These are phyloP conservation scores for Lordiphosa fenestrarum DNA, from an alignment of 2,888 invertebrate genomes.

Conservation along the genomic window DNA sequence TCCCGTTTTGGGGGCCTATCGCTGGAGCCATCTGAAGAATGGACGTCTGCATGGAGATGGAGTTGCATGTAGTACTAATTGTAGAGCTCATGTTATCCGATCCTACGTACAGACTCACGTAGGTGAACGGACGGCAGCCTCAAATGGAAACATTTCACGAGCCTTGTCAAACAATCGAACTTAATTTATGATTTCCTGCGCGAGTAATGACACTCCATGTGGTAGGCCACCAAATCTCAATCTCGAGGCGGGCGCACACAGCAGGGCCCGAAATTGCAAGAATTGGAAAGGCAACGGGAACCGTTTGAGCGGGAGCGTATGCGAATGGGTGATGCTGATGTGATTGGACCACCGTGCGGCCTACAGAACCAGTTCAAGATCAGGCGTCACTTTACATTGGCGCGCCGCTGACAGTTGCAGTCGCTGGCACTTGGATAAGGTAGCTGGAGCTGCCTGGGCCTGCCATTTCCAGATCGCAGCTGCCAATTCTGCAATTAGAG, in stretches of 20 bases:
- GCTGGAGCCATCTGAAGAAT: conserved; percentile 42
- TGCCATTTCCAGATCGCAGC: conserved; percentile 52
- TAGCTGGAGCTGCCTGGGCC: conserved; percentile 8
- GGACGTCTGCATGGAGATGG: conserved; percentile 25
- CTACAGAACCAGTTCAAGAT: conserved; percentile 70
- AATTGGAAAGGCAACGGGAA: conserved; percentile 51
- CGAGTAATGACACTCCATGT: conserved; percentile 72
- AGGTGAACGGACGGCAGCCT: too few relatives aligned
- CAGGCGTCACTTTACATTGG: conserved; percentile 65
- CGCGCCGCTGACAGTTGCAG: conserved; percentile 52
- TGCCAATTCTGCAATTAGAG: conserved; percentile 67
- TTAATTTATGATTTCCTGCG: conserved; percentile 77
- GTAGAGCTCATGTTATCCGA: conserved; percentile 58
- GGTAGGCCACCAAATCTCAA: conserved; percentile 34
- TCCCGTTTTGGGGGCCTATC: conserved; percentile 62
- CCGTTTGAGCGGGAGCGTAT: conserved; percentile 33
- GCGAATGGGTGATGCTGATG: conserved; percentile 45
- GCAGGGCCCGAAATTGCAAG: conserved; percentile 54
- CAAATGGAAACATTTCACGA: conserved; percentile 49
- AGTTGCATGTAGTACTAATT: conserved; percentile 70
- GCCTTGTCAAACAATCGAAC: conserved; percentile 74
- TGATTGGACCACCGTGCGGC: conserved; percentile 64
- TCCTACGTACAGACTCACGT: conserved; percentile 18
- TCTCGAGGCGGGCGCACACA: conserved; percentile 44
- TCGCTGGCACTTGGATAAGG: conserved; percentile 18